phyloP scores from a whole-genome alignment of 53 echinoderm and acorn worm species.

The Glandiceps talaboti region DNA sequence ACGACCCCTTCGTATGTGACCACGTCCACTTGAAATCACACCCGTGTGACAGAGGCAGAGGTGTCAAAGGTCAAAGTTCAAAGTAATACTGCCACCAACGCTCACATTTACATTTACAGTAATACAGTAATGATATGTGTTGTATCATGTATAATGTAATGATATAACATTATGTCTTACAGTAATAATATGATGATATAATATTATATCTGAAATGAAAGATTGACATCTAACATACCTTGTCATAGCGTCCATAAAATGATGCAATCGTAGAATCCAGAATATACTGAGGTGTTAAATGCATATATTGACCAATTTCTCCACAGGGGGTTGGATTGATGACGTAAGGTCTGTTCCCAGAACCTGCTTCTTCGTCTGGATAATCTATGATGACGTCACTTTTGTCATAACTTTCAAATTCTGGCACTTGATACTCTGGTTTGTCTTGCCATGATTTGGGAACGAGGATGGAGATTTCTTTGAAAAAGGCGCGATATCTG shows the following conservation, averaged over 20 bases:
- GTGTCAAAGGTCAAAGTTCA: too few relatives aligned
- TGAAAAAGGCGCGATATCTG: conserved; percentile 66
- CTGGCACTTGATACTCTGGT: conserved; percentile 24
- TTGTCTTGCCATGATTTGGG: conserved; percentile 63
- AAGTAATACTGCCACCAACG: too few relatives aligned
- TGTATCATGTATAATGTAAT: too few relatives aligned
- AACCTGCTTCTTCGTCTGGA: conserved; percentile 14
- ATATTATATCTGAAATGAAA: too few relatives aligned
- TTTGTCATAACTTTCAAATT: conserved; percentile 71
- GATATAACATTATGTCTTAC: too few relatives aligned
- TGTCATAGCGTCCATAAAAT: conserved; percentile 46
- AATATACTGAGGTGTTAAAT: conserved; percentile 68
- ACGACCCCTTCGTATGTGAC: too few relatives aligned
- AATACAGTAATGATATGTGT: too few relatives aligned
- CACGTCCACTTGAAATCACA: too few relatives aligned
- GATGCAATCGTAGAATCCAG: conserved; percentile 24
- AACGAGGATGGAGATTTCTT: conserved; percentile 62
- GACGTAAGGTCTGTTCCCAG: conserved; percentile 57
- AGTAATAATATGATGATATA: too few relatives aligned
- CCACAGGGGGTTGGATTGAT: conserved; percentile 78
- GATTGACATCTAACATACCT: too few relatives aligned
- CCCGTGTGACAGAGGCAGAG: too few relatives aligned
- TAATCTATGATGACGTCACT: conserved; percentile 72
- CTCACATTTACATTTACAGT: too few relatives aligned
- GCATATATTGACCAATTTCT: conserved; percentile 46